Percentiles rank a stretch among this genome's conserved stretches.
Conservation (phyloP, 1,140 invertebrate genomes). For the Lethrus apterus region DNA sequence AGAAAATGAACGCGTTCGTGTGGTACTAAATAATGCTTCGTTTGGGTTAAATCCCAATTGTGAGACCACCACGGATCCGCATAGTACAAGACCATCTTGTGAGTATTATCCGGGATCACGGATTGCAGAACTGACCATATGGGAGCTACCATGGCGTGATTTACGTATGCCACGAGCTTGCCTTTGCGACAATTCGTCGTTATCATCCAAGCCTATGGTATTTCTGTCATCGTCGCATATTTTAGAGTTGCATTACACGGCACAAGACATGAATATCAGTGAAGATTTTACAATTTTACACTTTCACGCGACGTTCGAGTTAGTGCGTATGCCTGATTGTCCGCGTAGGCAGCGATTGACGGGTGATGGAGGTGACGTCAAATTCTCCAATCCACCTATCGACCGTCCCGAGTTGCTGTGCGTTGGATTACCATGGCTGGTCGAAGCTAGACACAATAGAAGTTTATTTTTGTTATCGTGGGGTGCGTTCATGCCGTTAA, state of each 20-base stretch:
- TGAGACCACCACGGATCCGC: slow-evolving; percentile 59
- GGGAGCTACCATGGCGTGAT: slow-evolving; percentile 59
- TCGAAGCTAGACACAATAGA: slow-evolving; percentile 64
- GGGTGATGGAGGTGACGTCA: slow-evolving; percentile 54
- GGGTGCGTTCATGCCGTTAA: slow-evolving; percentile 52
- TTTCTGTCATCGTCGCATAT: slow-evolving; percentile 56
- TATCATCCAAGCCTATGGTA: slow-evolving; percentile 47
- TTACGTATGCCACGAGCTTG: slow-evolving; percentile 55
- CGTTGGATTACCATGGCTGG: slow-evolving; percentile 64
- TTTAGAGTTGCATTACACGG: slow-evolving; percentile 55
- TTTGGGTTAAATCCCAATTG: slow-evolving; percentile 60
- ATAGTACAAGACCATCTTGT: slow-evolving; percentile 50
- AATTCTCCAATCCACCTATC: slow-evolving; percentile 52
- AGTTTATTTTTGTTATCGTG: slow-evolving; percentile 68
- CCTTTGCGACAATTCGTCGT: slow-evolving; percentile 61
- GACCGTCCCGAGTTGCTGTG: slow-evolving; percentile 58
- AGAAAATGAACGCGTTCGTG: slow-evolving; percentile 52
- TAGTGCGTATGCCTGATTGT: slow-evolving; percentile 56
- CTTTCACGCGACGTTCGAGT: slow-evolving; percentile 61
- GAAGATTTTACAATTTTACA: slow-evolving; percentile 63
- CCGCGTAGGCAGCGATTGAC: slow-evolving; percentile 55
- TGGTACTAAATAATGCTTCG: slow-evolving; percentile 64
- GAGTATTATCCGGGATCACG: slow-evolving; percentile 48
- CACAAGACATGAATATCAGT: slow-evolving; percentile 55
- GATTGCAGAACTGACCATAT: slow-evolving; percentile 51